Evolutionary conservation across 2,888 invertebrate genomes (phyloP).

Genomic region (Thera obeliscata): DNA sequence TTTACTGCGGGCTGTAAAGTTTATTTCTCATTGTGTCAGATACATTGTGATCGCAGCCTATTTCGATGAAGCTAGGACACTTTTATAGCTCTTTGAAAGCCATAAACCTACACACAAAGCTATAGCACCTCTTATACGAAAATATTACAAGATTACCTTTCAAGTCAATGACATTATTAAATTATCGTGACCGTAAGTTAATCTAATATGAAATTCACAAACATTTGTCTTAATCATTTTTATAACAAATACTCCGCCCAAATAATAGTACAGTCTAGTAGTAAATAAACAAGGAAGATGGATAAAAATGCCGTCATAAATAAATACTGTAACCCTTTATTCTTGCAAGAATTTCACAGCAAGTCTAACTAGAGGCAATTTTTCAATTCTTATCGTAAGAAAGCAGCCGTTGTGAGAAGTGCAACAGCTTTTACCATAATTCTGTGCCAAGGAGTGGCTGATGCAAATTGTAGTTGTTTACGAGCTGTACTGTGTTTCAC

Average conservation of each 20-base stretch:
- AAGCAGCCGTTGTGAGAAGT: slow-evolving; percentile 6
- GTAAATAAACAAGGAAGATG: not conserved
- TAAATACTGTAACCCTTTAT: slow-evolving; percentile 1
- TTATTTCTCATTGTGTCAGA: slow-evolving; percentile 36
- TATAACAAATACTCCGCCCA: too few species aligned
- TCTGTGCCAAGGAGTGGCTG: slow-evolving; percentile 15
- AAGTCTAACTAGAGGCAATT: slow-evolving; percentile 4
- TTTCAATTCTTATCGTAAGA: slow-evolving; percentile 15
- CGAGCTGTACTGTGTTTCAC: slow-evolving; percentile 34
- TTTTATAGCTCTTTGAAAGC: not conserved
- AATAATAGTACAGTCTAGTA: too few species aligned
- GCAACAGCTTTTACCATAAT: slow-evolving; percentile 16
- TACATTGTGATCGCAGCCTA: slow-evolving; percentile 30
- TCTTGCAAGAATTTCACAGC: slow-evolving; percentile 2
- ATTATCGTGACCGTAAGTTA: too few species aligned
- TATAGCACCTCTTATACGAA: too few species aligned
- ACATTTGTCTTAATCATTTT: too few species aligned
- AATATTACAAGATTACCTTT: too few species aligned
- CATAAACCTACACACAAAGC: not conserved
- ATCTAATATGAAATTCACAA: too few species aligned
- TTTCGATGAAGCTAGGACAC: slow-evolving; percentile 2
- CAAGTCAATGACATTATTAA: too few species aligned
- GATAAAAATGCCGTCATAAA: not conserved
- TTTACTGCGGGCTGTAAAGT: slow-evolving; percentile 30
- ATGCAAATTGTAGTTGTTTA: slow-evolving; percentile 41